Evolutionary conservation across 1,140 invertebrate species (phyloP).

Genomic region (Cyclargus thomasi): DNA sequence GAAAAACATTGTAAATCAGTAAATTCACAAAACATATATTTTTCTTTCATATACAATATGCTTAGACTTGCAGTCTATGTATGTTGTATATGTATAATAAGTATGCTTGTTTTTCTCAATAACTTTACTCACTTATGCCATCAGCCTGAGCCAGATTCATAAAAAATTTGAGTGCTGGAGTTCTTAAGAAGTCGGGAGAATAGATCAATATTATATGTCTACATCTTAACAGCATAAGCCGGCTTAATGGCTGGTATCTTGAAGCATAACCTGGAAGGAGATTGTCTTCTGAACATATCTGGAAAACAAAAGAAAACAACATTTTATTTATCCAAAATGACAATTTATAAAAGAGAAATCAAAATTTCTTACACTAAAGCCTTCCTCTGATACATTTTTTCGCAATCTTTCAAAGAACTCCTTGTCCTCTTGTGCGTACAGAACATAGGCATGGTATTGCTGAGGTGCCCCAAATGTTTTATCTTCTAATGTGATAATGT

Average conservation of each 20-base stretch:
- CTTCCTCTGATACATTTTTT: conserved; percentile 30
- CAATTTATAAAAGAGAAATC: background rate
- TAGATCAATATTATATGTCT: conserved; percentile 83
- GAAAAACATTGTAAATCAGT: too few relatives aligned
- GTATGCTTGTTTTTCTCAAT: too few relatives aligned
- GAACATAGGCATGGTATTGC: conserved; percentile 52
- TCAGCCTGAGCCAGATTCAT: conserved; percentile 83
- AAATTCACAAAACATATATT: too few relatives aligned
- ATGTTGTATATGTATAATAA: too few relatives aligned
- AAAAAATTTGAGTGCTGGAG: conserved; percentile 82
- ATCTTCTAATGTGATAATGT: conserved; percentile 51
- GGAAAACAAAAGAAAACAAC: conserved; percentile 16
- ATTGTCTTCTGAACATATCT: conserved; percentile 67
- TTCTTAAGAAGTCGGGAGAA: conserved; percentile 82
- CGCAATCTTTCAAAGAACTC: conserved; percentile 48
- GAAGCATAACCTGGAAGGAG: conserved; percentile 71
- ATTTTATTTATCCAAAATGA: background rate
- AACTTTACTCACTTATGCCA: conserved; percentile 79
- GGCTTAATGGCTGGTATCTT: conserved; percentile 81
- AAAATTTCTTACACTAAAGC: conserved; percentile 39
- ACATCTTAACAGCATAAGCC: conserved; percentile 84
- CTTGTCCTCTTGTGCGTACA: conserved; percentile 48
- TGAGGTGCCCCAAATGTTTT: conserved; percentile 38
- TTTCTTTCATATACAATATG: background rate
- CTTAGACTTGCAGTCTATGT: too few relatives aligned